Conservation (phyloP, 2,113 vertebrate genomes). For the Mustela lutreola region DNA sequence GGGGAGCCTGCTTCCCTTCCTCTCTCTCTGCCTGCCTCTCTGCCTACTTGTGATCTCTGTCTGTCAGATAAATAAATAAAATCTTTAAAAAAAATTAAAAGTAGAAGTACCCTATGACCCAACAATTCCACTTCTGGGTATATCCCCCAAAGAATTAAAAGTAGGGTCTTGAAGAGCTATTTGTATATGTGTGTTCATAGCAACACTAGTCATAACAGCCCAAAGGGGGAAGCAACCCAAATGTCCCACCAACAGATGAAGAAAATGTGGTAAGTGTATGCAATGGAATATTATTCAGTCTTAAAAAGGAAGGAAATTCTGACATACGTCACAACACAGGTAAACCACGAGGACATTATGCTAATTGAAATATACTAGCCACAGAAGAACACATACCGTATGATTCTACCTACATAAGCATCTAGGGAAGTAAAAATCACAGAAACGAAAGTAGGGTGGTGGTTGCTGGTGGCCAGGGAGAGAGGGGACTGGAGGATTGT, state of each 20-base stretch:
- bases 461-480: not conserved
- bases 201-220: not conserved
- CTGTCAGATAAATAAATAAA: too few species aligned
- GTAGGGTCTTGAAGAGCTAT: not conserved
- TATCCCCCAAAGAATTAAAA: not conserved
- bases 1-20: too few species aligned
- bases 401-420: not conserved
- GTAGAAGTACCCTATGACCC: not conserved
- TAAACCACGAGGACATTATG: not conserved
- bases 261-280: not conserved
- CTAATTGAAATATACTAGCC: not conserved
- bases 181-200: not conserved
- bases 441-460: not conserved
- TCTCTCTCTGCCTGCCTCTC: too few species aligned
- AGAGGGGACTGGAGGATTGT: not conserved
- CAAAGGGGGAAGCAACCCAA: not conserved
- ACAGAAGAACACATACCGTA: not conserved
- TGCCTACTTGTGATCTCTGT: too few species aligned
- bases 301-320: not conserved
- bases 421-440: not conserved
- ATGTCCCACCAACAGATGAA: not conserved
- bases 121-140: constrained; percentile 1
- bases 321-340: not conserved
- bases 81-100: not conserved
- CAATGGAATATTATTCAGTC: not conserved